phyloP scores from a whole-genome alignment of 1,140 invertebrate genomes.

The Musca domestica region DNA sequence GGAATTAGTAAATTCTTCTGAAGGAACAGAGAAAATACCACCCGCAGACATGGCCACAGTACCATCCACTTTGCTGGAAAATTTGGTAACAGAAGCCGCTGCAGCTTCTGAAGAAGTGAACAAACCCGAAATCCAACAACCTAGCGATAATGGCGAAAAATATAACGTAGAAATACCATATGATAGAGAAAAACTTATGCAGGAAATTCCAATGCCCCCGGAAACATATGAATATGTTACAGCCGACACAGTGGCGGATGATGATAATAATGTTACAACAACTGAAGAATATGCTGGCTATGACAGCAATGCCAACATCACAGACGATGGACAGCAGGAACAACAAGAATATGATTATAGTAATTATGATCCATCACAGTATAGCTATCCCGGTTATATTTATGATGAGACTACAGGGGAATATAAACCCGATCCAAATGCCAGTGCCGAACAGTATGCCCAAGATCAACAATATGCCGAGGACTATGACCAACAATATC shows the following conservation, averaged over 20 bases:
- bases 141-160: background rate
- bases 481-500: slow-evolving; percentile 26
- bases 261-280: slow-evolving; percentile 14
- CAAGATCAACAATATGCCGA: slow-evolving; percentile 25
- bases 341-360: slow-evolving; percentile 33
- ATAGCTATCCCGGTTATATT: slow-evolving; percentile 49
- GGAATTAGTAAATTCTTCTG: slow-evolving; percentile 40
- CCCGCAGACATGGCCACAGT: slow-evolving; percentile 3
- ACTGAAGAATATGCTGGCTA: slow-evolving; percentile 3
- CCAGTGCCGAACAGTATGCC: background rate
- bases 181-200: too few relatives aligned
- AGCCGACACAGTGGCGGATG: background rate
- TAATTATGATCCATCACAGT: slow-evolving; percentile 46
- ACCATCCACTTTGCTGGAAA: slow-evolving; percentile 20
- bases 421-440: slow-evolving; percentile 45
- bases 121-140: background rate
- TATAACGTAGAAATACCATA: background rate
- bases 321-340: background rate
- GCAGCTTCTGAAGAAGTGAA: background rate
- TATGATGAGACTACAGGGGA: slow-evolving; percentile 48
- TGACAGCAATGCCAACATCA: slow-evolving; percentile 19
- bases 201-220: background rate
- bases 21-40: background rate
- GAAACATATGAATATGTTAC: background rate
- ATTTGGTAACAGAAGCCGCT: slow-evolving; percentile 31